These are phyloP conservation scores for Nyctibius bracteatus DNA, from an alignment of 2,113 vertebrate genomes.

Conservation along the genomic window DNA sequence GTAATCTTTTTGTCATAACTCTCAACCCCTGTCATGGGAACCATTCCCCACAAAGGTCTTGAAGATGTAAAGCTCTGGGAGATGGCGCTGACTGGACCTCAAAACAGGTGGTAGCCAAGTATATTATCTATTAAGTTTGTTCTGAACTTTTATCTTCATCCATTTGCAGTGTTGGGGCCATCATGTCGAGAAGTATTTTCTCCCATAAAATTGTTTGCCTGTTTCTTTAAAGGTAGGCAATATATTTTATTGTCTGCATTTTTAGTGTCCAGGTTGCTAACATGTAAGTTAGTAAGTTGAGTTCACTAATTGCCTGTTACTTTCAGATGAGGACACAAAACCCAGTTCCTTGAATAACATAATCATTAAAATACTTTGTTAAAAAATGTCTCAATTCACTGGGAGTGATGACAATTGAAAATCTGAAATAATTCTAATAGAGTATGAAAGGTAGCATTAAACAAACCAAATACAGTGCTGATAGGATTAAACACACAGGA, in stretches of 20 bases:
- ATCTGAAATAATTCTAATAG: not conserved
- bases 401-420: not conserved
- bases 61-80: not conserved
- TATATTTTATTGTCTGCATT: not conserved
- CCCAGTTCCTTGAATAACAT: not conserved
- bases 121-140: not conserved
- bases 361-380: not conserved
- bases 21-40: not conserved
- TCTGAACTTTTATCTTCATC: not conserved
- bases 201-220: not conserved
- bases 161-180: not conserved
- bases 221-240: not conserved
- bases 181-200: not conserved
- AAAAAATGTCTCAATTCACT: rapidly evolving
- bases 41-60: not conserved
- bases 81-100: not conserved
- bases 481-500: not conserved
- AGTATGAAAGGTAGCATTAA: not conserved
- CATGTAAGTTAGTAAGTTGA: rapidly evolving
- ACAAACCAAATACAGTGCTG: not conserved
- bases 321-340: not conserved
- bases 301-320: not conserved
- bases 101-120: not conserved
- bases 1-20: not conserved
- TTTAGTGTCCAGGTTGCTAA: not conserved